Base-by-base conservation (phyloP, 1,140 invertebrate species). In the Sycobia sp. region DNA sequence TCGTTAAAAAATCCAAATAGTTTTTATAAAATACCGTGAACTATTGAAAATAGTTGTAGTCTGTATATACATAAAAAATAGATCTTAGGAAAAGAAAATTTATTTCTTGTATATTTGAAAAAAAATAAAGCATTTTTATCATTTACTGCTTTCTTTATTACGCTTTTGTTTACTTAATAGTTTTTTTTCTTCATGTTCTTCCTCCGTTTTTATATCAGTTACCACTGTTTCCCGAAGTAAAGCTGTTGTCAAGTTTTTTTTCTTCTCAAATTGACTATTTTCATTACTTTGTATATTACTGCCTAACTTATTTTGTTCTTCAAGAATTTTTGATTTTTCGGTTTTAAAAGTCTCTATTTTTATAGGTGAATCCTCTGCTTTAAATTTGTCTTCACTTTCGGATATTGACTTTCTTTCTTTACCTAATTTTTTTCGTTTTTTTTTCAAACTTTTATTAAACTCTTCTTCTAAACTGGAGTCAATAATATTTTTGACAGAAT, bases 21-120 rank as follows among this genome's bases (percentile, higher is more conserved):
- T n/a, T n/a, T n/a, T 32, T 11, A 32, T 32, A 32, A 11, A 13
- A 55, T 43, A 55, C n/a, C 43, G 34, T 51, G n/a, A 38, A 9
- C 32, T 34, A 36, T 16, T 34, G 25, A 18, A 25, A 14, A 4
- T 41, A 25, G 20, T n/a, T 29, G 43, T 44, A 43, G 27, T 14
- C 38, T 55, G 11, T 55, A 55, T 57, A 20, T 57, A 57, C 29
- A 57, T 46, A 57, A 41, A 43, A 55, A 8, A 18, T 53, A 38
- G 1, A 27, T 39, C 23, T 2, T 41, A 27, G n/a, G 4, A 16
- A 41, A 54, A 39, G 10, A 41, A n/a, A 39, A 14, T 41, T 39
- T 54, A 14, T 55, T 43, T 55, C 38, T 16, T 43, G 3, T 39
- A 23, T 53, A 25, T 41, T 41, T 23, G 41, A 43, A 39, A 54